phyloP scores from a whole-genome alignment of 2,797 vertebrate genomes.

The Cephalopachus bancanus region DNA sequence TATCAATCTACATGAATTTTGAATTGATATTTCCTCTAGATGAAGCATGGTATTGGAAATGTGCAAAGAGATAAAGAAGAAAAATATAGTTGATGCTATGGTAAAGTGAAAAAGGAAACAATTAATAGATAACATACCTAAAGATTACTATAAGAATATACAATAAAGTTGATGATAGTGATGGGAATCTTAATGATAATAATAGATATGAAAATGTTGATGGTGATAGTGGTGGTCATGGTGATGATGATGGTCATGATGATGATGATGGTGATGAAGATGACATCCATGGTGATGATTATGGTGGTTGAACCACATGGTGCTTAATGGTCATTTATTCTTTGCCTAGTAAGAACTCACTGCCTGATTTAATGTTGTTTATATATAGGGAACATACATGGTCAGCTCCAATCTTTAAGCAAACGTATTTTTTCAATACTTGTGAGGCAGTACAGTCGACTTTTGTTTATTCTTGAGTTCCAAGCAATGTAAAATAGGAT shows the following conservation, averaged over 20 bases:
- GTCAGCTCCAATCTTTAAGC: too few species aligned
- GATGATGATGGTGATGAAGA: rapidly evolving
- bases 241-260: slow-evolving; percentile 9
- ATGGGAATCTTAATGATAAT: not conserved
- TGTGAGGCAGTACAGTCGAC: rapidly evolving
- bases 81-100: not conserved
- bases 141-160: not conserved
- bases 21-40: not conserved
- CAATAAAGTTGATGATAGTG: not conserved
- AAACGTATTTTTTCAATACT: not conserved
- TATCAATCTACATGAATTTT: too few species aligned
- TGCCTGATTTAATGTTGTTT: not conserved
- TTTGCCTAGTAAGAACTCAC: not conserved
- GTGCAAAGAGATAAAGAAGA: not conserved
- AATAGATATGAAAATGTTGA: not conserved
- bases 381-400: not conserved
- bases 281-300: not conserved
- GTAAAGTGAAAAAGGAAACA: not conserved
- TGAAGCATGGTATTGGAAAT: not conserved
- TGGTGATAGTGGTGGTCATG: not conserved
- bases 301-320: not conserved
- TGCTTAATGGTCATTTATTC: not conserved
- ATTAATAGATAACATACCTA: not conserved
- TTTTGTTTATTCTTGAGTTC: not conserved
- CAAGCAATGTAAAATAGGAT: too few species aligned